These are phyloP conservation scores for Dendroctonus valens DNA, from an alignment of 1,140 invertebrate genomes.

Conservation along the genomic window DNA sequence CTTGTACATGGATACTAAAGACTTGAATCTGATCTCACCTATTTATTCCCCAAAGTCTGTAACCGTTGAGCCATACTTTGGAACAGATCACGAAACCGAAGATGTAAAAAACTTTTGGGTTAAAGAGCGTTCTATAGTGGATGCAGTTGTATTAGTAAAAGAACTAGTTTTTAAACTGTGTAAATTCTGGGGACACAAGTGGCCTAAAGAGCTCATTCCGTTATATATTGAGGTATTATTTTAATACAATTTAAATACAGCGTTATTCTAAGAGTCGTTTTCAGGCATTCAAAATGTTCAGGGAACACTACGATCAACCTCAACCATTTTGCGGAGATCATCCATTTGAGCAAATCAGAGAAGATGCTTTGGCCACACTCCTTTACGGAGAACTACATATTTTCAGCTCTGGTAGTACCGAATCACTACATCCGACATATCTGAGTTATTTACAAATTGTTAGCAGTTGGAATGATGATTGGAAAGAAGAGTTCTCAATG, in stretches of 20 bases:
- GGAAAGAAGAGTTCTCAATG: conserved; percentile 48
- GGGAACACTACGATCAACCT: conserved; percentile 57
- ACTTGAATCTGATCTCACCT: conserved; percentile 42
- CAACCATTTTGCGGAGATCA: conserved; percentile 52
- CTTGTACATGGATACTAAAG: conserved; percentile 60
- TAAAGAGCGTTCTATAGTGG: conserved; percentile 53
- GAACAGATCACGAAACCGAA: conserved; percentile 59
- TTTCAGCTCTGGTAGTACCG: conserved; percentile 36
- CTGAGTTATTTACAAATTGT: conserved; percentile 43
- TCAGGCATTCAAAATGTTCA: conserved; percentile 56
- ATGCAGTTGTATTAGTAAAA: conserved; percentile 64
- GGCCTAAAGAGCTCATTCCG: conserved; percentile 61
- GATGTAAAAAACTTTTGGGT: conserved; percentile 66
- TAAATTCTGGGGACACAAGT: conserved; percentile 61
- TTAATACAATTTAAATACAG: neutral
- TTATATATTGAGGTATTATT: conserved; percentile 55
- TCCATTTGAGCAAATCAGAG: conserved; percentile 54
- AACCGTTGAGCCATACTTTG: conserved; percentile 59
- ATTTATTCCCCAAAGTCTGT: conserved; percentile 39
- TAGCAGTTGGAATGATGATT: conserved; percentile 51
- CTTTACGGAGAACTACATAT: conserved; percentile 61
- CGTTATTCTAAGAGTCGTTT: neutral
- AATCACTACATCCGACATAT: conserved; percentile 30
- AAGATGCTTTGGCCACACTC: conserved; percentile 61
- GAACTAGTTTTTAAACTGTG: conserved; percentile 59